Evolutionary conservation across 2,888 invertebrate genomes (phyloP), one percentile per base, ranked within the genome.

Genomic region (Orthosia gothica): DNA sequence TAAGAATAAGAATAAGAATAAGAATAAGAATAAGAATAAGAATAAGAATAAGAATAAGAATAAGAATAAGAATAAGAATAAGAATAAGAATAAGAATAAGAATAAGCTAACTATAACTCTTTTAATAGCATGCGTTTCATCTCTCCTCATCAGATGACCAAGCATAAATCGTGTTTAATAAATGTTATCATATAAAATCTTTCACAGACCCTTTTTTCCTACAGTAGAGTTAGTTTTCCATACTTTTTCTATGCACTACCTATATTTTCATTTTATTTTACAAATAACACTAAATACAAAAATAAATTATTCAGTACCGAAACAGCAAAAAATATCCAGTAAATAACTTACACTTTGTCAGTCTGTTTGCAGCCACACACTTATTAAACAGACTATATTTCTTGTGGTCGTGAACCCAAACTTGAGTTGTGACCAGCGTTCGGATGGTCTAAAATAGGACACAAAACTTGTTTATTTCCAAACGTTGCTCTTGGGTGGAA

Each of bases 381-480:
- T 52, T 63, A 77, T 70, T 61, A 67, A 78, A 61, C 40, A 12
- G 5, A 45, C n/a, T 59, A 58, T 70, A 70, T 74, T 50, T 64
- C 26, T 57, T 74, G 75, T 20, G 62, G 65, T 66, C 65, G 13
- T 66, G 61, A 63, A 55, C 26, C 61, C 64, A 26, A 68, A 66
- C 50, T 68, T 62, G 20, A 68, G 47, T 70, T 70, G 81, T 76
- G 67, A 70, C 61, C 57, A 54, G 72, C 52, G 49, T 83, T 64
- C 57, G 63, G 79, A 81, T 79, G 50, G 52, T 55, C 54, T 45
- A 63, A 70, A 82, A 68, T 77, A 78, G 18, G 32, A 81, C 64
- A 61, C 71, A 54, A 54, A 70, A 82, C 58, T 76, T 76, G 66
- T 71, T 67, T 81, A 70, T 68, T 75, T 75, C 23, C 32, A 69